These are phyloP conservation scores for Pristiophorus japonicus DNA, from an alignment of 2,113 vertebrate species.

Conservation along the genomic window DNA sequence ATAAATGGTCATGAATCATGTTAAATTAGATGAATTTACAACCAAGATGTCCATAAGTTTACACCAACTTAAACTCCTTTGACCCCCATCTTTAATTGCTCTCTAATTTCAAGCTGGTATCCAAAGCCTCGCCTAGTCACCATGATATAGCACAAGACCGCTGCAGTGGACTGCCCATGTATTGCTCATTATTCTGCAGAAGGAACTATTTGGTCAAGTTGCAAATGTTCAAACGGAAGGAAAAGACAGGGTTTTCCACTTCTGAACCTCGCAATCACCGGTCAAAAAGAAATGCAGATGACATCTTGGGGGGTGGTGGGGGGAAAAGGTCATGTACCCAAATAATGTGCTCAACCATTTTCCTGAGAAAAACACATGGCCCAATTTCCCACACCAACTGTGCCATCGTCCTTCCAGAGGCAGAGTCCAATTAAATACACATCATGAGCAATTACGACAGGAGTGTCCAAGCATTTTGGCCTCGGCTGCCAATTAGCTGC, in stretches of 20 bases:
- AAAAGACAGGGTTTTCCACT: background rate
- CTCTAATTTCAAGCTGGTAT: background rate
- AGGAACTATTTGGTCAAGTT: background rate
- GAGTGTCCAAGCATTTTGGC: background rate
- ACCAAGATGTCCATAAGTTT: background rate
- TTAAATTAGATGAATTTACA: background rate
- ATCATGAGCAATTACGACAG: background rate
- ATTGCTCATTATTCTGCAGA: background rate
- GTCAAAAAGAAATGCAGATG: background rate
- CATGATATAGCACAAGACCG: background rate
- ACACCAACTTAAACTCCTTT: background rate
- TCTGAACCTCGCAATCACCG: too few relatives aligned
- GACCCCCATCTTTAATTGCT: background rate
- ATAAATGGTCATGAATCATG: background rate
- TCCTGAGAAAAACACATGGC: background rate
- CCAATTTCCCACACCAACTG: background rate
- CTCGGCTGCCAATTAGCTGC: slow-evolving; percentile 1
- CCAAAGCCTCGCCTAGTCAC: background rate
- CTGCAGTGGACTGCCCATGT: background rate
- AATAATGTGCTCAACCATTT: background rate
- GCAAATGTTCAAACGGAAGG: background rate
- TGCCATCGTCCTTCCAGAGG: background rate
- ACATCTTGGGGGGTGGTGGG: background rate
- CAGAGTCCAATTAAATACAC: background rate
- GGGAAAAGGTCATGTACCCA: background rate